Evolutionary conservation across 2,797 vertebrate genomes (phyloP).

Genomic region (Xiphophorus birchmanni): DNA sequence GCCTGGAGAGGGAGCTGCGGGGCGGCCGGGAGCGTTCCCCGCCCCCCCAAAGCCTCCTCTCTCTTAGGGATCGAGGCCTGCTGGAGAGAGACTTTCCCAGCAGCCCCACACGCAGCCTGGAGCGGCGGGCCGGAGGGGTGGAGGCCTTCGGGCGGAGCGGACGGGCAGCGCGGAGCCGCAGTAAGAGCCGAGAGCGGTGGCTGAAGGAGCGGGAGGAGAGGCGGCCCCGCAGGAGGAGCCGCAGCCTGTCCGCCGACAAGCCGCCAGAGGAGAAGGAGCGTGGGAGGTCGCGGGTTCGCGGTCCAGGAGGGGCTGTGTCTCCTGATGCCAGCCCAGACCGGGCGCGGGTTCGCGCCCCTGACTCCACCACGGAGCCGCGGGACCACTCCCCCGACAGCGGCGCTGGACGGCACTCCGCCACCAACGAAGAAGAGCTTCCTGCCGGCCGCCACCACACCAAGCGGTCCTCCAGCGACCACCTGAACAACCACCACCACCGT

Average conservation of each 20-base stretch:
- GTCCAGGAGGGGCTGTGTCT: conserved; percentile 71
- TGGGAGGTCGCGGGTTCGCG: conserved; percentile 80
- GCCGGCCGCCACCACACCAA: conserved; percentile 73
- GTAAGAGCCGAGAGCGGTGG: conserved; percentile 92
- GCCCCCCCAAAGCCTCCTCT: conserved; percentile 84
- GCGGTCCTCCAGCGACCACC: conserved; percentile 59
- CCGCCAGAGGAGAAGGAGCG: conserved; percentile 82
- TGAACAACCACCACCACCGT: conserved; percentile 69
- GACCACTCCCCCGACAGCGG: conserved; percentile 81
- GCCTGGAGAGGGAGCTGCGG: conserved; percentile 89
- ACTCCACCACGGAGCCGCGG: conserved; percentile 85
- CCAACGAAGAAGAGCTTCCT: conserved; percentile 59
- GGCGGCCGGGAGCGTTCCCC: conserved; percentile 86
- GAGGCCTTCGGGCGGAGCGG: conserved; percentile 85
- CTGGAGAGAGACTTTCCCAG: conserved; percentile 84
- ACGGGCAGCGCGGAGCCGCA: conserved; percentile 74
- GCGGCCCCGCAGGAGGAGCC: conserved; percentile 82
- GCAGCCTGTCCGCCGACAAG: conserved; percentile 86
- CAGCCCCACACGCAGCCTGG: conserved; percentile 87
- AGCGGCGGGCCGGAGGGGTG: conserved; percentile 83
- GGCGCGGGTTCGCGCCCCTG: conserved; percentile 85
- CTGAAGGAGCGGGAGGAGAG: conserved; percentile 87
- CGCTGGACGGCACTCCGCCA: conserved; percentile 16
- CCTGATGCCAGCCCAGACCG: conserved; percentile 90
- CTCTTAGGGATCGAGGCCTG: conserved; percentile 84